Base-by-base conservation (phyloP, 2,113 vertebrate species). In the Caranx ignobilis region DNA sequence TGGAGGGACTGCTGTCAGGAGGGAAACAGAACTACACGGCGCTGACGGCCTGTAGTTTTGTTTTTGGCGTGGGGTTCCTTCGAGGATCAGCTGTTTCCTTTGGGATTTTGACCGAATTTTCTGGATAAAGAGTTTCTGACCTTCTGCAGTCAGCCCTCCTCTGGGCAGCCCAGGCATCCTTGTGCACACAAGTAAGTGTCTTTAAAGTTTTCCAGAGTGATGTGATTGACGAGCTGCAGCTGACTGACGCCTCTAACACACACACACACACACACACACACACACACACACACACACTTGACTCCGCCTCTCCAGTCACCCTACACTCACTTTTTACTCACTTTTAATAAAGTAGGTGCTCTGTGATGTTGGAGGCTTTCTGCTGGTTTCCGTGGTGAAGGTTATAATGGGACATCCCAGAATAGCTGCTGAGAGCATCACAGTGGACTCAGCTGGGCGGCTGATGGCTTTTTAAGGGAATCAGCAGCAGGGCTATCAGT, bases 401-500 rank as follows among this genome's bases (percentile, higher is more conserved):
- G 95, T 97, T 96, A 95, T 94, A 93, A 90, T 92, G 84, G 92
- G 90, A 77, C 75, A 77, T 94, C 97, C 96, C 95, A 96, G 96
- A 99, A 99, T 99, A 99, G 96, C 94, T 92, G 87, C 95, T 97
- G 97, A 98, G 96, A 96, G 95, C 96, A 96, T 92, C 93, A 87
- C 80, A 77, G 87, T 93, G 95, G 94, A 95, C 63, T 93, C 94
- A 94, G 94, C 95, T 94, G 91, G 91, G 90, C 91, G 11, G 87
- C 90, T 84, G 77, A 97, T 99, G 97, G 95, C 98, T 99, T 99
- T 99, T 99, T 99, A 99, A 98, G 98, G 98, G 95, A 98, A 99
- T 98, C 96, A 93, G 89, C 95, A 92, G 95, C 93, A 86, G 91
- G 92, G 93, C 91, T 97, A 97, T 97, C 96, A 95, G 92, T 96